Base-by-base conservation (phyloP, 1,140 invertebrate species). In the Zaprionus davidi region DNA sequence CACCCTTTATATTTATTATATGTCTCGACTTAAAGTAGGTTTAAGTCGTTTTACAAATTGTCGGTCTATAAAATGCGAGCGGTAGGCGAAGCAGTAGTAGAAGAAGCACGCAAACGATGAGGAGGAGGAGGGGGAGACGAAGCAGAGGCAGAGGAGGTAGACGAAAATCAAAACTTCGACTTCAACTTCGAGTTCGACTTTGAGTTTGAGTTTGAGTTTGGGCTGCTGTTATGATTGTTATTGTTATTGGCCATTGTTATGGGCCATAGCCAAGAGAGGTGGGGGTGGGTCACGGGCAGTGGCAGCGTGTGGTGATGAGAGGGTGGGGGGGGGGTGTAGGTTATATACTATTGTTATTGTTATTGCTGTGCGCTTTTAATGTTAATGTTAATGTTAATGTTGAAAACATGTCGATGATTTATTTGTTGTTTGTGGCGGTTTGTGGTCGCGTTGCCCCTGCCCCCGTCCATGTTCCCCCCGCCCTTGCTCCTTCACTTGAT, bases 371-470 rank as follows among this genome's bases (percentile, higher is more conserved):
- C 34, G 38, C 34, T 68, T 70, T 60, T 36, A 46, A 22, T 36
- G n/a, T 53, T 65, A 70, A 41, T 70, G 26, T 28, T 28, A 51
- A 63, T 71, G 46, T 34, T 58, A 71, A 76, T 76, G 77, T 41
- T 65, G 31, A 67, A 76, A 67, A 63, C 62, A 67, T 71, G 62
- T 59, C 57, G 46, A 72, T 79, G 77, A 79, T 79, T 79, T 79
- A 79, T 79, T 71, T 72, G 68, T 41, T 60, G 68, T 41, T 60
- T 74, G 59, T n/a, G 73, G 67, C 38, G 66, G 55, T 9, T 49
- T 51, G 46, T 20, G 46, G 46, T 24, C 46, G 46, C 17, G 46
- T 31, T 36, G 11, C 15, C 55, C 9, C 55, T 20, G 3, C 2
- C 15, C 38, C 3, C 36, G 0, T 5, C 38, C 38, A 0, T 15